These are phyloP conservation scores for Salminus brasiliensis DNA, from an alignment of 2,113 vertebrate species.

Conservation along the genomic window DNA sequence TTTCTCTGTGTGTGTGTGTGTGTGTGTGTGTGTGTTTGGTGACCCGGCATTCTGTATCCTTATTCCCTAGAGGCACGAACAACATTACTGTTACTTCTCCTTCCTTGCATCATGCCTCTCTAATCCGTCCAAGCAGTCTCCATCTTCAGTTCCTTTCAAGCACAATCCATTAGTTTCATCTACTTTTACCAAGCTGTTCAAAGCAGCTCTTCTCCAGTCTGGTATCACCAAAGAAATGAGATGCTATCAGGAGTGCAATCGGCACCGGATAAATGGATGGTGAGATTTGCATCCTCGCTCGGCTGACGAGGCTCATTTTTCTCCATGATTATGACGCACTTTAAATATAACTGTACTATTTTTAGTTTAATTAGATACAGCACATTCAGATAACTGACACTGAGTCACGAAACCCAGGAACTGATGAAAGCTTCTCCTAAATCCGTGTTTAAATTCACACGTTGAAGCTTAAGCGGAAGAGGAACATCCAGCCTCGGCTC, in stretches of 20 bases:
- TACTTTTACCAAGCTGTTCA: not conserved
- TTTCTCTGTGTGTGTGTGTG: not conserved
- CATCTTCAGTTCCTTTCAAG: not conserved
- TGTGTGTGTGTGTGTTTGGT: not conserved
- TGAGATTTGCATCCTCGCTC: not conserved
- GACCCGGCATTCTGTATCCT: not conserved
- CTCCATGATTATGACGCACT: not conserved
- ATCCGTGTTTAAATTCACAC: not conserved
- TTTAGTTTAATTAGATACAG: slow-evolving; percentile 2
- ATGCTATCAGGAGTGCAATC: not conserved
- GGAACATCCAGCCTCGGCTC: not conserved
- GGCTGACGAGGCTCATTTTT: not conserved
- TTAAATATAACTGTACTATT: slow-evolving; percentile 3
- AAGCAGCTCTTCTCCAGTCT: not conserved
- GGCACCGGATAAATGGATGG: not conserved
- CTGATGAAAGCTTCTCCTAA: slow-evolving; percentile 16
- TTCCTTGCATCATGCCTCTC: not conserved
- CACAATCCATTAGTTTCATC: not conserved
- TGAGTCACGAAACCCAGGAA: not conserved
- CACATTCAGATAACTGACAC: slow-evolving; percentile 22
- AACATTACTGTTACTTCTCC: not conserved
- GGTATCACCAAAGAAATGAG: not conserved
- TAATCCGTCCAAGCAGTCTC: no score
- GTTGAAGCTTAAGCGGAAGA: not conserved
- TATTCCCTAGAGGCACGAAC: not conserved